A percentile compares a stretch with the other conserved stretches of the same genome.
These are phyloP conservation scores for Mustela nigripes DNA, from an alignment of 2,113 vertebrate genomes.

Conservation along the genomic window DNA sequence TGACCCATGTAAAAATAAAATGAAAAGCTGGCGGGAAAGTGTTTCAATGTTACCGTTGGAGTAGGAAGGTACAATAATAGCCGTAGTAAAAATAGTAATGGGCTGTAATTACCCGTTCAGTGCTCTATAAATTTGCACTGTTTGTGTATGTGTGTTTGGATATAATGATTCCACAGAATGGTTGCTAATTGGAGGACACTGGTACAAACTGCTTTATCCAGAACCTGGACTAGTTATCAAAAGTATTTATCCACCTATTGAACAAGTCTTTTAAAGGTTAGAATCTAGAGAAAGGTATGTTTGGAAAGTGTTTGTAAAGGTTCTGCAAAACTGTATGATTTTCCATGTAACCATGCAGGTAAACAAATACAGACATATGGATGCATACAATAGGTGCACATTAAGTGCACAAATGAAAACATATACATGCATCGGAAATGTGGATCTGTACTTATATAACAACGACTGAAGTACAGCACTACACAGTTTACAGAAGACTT, in stretches of 20 bases:
- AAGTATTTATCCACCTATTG: not conserved
- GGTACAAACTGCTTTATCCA: not conserved
- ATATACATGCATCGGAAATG: not conserved
- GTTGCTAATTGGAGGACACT: not conserved
- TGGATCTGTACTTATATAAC: not conserved
- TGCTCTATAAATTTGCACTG: not conserved
- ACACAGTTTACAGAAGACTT: not conserved
- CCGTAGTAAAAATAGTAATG: not conserved
- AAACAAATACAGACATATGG: not conserved
- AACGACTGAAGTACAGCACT: not conserved
- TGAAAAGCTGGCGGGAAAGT: not conserved
- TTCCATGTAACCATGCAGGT: not conserved
- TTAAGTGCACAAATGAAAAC: not conserved
- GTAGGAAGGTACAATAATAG: not conserved
- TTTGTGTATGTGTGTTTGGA: not conserved
- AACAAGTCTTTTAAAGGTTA: not conserved
- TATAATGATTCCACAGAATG: not conserved
- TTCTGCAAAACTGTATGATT: not conserved
- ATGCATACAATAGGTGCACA: not conserved
- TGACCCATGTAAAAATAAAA: not conserved
- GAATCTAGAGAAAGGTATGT: not conserved
- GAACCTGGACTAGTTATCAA: not conserved
- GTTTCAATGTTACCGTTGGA: not conserved
- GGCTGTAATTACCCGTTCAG: not conserved
- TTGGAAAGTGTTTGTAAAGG: not conserved